Evolutionary conservation across 2,113 vertebrate genomes (phyloP), one percentile per base, ranked within the genome.

Genomic region (Sinocyclocheilus anshuiensis): DNA sequence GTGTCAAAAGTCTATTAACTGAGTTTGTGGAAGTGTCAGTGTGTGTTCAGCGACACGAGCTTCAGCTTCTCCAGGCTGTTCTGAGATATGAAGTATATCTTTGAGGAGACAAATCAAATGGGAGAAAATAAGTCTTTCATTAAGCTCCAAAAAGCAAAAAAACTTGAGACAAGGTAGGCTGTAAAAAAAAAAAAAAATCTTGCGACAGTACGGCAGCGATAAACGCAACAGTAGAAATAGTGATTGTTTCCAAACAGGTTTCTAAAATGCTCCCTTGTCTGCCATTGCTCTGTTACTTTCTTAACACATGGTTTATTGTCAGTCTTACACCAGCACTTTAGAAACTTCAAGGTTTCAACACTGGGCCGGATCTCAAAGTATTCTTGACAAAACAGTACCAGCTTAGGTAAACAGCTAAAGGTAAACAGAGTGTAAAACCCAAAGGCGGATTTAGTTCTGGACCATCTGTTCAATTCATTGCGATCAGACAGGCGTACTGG

Each of bases 381-480:
- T 39, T 65, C 13, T 24, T 65, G 57, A 42, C 18, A 45, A 63
- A 81, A 45, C 20, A 39, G 11, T 61, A 79, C 29, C 20, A 96
- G 95, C 93, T 94, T 94, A 96, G 95, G 96, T 94, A 96, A 96
- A 96, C 95, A 95, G 95, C 95, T 7, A 75, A 24, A 48, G 12
- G 96, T 96, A 96, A 95, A 96, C 96, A 95, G 96, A 96, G 94
- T 92, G 93, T 86, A 95, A 94, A 95, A 91, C 94, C 91, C 93
- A 77, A 9, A 63, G 76, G 75, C 72, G 76, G 88, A 93, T 65
- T 65, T 63, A 24, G 36, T 96, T 97, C 88, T 93, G 93, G 93
- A 93, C 96, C 96, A 97, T 97, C 96, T 97, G 96, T 96, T 95
- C 91, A 91, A 93, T 94, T 96, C 94, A 96, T 97, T 97, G 96